Evolutionary conservation across 2,888 invertebrate species (phyloP).

Genomic region (Drosophila subquinaria): DNA sequence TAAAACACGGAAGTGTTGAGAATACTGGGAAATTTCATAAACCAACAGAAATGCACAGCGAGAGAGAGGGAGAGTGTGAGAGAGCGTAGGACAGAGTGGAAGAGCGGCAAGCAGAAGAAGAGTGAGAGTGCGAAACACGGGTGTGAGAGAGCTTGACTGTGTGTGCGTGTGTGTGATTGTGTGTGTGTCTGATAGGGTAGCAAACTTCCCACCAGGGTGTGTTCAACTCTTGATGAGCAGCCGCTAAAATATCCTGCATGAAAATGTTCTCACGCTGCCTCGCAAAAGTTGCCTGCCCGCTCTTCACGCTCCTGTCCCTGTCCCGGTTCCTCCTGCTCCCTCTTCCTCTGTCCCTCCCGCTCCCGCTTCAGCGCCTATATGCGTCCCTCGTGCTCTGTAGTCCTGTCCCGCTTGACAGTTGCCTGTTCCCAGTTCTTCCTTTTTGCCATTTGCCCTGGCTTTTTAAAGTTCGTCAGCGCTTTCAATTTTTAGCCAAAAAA

Average conservation of each 20-base stretch:
- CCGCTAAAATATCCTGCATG: conserved; percentile 75
- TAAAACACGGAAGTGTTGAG: conserved; percentile 64
- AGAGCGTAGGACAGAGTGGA: conserved; percentile 2
- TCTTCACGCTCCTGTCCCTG: background rate
- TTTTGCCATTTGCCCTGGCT: conserved; percentile 45
- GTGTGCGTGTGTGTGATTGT: conserved; percentile 13
- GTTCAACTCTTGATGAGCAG: conserved; percentile 79
- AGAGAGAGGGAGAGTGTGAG: conserved; percentile 3
- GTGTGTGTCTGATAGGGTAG: conserved; percentile 64
- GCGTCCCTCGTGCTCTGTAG: background rate
- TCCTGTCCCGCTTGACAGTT: conserved; percentile 19
- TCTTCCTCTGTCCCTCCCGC: conserved; percentile 3
- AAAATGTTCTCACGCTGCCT: conserved; percentile 79
- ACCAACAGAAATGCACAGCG: conserved; percentile 10
- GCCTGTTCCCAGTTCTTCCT: background rate
- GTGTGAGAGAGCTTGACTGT: conserved; percentile 20
- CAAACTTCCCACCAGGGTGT: conserved; percentile 81
- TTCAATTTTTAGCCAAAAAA: conserved; percentile 52
- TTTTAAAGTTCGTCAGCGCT: conserved; percentile 60
- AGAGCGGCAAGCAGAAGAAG: background rate
- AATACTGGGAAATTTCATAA: conserved; percentile 78
- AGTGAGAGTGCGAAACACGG: conserved; percentile 10
- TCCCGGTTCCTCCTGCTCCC: background rate
- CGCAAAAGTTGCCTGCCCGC: conserved; percentile 27
- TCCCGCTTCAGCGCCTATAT: conserved; percentile 2